phyloP scores from a whole-genome alignment of 1,140 invertebrate genomes.

The Homalodisca vitripennis region DNA sequence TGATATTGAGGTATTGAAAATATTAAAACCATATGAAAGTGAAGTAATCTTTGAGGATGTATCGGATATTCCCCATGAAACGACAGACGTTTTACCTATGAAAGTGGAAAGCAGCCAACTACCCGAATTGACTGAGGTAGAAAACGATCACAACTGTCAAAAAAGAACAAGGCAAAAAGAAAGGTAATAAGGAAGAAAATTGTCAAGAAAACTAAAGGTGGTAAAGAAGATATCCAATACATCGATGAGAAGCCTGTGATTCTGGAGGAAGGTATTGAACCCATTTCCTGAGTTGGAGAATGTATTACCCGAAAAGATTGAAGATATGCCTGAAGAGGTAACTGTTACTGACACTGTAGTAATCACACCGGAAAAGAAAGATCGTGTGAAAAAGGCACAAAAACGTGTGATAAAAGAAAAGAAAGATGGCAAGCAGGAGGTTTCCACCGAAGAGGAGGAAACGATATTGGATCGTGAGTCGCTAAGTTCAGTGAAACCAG shows the following conservation, averaged over 20 bases:
- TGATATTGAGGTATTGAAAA: constrained; percentile 28
- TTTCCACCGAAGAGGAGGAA: constrained; percentile 30
- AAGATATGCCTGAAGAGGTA: constrained; percentile 23
- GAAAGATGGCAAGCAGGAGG: constrained; percentile 40
- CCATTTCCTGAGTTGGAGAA: constrained; percentile 43
- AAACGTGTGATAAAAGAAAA: constrained; percentile 42
- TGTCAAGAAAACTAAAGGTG: constrained; percentile 36
- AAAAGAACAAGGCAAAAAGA: no score
- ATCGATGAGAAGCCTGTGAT: constrained; percentile 33
- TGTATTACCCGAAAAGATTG: constrained; percentile 36
- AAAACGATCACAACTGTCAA: no score
- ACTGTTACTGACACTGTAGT: constrained; percentile 39
- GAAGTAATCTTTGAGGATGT: constrained; percentile 38
- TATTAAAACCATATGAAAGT: constrained; percentile 32
- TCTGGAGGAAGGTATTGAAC: constrained; percentile 43
- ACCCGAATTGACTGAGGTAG: no score
- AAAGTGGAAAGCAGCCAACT: no score
- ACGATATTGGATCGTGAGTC: constrained; percentile 43
- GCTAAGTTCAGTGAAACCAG: constrained; percentile 42
- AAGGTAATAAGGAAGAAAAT: constrained; percentile 46
- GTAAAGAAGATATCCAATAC: constrained; percentile 42
- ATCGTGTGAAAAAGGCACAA: constrained; percentile 42
- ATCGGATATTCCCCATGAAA: constrained; percentile 36
- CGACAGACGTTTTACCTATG: no score
- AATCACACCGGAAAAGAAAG: constrained; percentile 34